A percentile compares a stretch with the other conserved stretches of the same genome.
These are phyloP conservation scores for Malacoctenus gilli DNA, from an alignment of 2,797 vertebrate genomes.

Conservation along the genomic window DNA sequence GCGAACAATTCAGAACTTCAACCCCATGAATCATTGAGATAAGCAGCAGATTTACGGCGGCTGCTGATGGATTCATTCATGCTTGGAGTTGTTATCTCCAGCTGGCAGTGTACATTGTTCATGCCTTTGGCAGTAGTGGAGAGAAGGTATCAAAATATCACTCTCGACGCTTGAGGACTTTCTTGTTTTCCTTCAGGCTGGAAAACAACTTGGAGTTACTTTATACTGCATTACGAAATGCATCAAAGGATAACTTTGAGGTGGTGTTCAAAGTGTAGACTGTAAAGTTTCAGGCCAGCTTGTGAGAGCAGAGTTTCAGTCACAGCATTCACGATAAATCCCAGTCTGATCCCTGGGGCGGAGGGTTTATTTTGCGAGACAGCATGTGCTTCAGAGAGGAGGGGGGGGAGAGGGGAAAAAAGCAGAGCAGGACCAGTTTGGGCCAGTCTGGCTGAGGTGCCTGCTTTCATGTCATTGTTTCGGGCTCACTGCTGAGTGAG, in stretches of 20 bases:
- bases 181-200: too few relatives aligned
- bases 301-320: too few relatives aligned
- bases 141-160: neutral
- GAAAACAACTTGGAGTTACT: too few relatives aligned
- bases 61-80: neutral
- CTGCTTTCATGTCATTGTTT: slow-evolving; percentile 70
- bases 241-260: too few relatives aligned
- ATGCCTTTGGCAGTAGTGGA: slow-evolving; percentile 1
- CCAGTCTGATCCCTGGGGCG: slow-evolving; percentile 58
- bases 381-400: slow-evolving; percentile 18
- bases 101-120: slow-evolving; percentile 13
- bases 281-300: too few relatives aligned
- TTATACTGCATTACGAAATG: too few relatives aligned
- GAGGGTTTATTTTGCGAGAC: slow-evolving; percentile 67
- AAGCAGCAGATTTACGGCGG: neutral
- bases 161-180: too few relatives aligned
- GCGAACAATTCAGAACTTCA: slow-evolving; percentile 3
- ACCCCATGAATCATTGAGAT: neutral
- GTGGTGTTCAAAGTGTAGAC: too few relatives aligned
- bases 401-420: slow-evolving; percentile 6
- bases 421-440: slow-evolving; percentile 56
- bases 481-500: slow-evolving; percentile 16
- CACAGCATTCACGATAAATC: slow-evolving; percentile 48
- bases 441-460: slow-evolving; percentile 53
- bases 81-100: neutral